phyloP scores from a whole-genome alignment of 2,888 invertebrate genomes.

The Ashinkailepas kermadecensis region DNA sequence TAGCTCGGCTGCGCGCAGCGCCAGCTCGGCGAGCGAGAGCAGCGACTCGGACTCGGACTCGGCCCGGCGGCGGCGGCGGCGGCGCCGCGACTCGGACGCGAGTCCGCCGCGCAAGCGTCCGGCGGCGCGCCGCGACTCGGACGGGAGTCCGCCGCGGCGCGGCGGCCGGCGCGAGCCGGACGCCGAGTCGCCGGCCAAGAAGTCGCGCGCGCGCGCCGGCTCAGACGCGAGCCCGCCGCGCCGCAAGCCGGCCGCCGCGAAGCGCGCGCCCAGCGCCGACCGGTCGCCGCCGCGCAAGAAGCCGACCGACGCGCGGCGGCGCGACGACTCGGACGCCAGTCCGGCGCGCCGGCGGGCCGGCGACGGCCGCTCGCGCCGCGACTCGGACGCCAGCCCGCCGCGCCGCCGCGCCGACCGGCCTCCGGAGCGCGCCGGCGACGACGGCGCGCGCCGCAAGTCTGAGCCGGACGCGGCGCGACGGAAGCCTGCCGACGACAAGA shows the following conservation, averaged over 20 bases:
- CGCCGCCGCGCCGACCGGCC: slow-evolving; percentile 31
- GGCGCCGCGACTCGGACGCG: background rate
- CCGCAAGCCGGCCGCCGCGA: slow-evolving; percentile 29
- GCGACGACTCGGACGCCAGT: slow-evolving; percentile 28
- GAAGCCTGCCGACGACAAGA: slow-evolving; percentile 29
- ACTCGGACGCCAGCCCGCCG: slow-evolving; percentile 38
- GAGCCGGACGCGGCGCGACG: slow-evolving; percentile 37
- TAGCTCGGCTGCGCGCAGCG: background rate
- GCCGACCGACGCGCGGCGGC: slow-evolving; percentile 36
- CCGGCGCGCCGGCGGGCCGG: slow-evolving; percentile 26
- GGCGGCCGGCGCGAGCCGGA: slow-evolving; percentile 19
- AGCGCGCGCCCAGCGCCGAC: slow-evolving; percentile 39
- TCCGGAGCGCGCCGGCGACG: background rate
- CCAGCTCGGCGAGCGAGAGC: background rate
- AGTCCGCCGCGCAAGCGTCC: background rate
- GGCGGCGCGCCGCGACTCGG: background rate
- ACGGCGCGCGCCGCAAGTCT: slow-evolving; percentile 30
- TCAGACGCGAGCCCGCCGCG: slow-evolving; percentile 30
- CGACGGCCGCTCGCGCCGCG: slow-evolving; percentile 18
- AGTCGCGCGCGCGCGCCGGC: slow-evolving; percentile 27
- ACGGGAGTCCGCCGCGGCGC: background rate
- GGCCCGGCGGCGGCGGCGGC: background rate
- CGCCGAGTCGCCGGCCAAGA: background rate
- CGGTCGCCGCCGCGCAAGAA: slow-evolving; percentile 41
- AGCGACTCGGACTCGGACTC: slow-evolving; percentile 16